phyloP scores from a whole-genome alignment of 2,113 vertebrate species.

The Takifugu bimaculatus region DNA sequence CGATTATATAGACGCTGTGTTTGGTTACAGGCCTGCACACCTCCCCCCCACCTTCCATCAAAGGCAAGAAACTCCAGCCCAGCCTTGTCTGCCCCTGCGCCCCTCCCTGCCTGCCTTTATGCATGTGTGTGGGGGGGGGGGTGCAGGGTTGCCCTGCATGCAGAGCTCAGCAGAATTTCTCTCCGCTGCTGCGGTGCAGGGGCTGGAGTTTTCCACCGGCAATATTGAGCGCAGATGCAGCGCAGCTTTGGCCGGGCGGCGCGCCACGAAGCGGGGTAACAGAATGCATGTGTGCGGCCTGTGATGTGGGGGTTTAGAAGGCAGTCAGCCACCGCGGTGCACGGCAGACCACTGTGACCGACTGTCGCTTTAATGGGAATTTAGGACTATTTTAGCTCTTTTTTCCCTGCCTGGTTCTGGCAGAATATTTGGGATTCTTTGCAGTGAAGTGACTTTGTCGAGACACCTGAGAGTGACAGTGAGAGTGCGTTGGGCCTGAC shows the following conservation, averaged over 20 bases:
- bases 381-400: background rate
- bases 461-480: too few relatives aligned
- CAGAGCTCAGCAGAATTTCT: conserved; percentile 67
- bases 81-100: conserved; percentile 15
- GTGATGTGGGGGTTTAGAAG: conserved; percentile 26
- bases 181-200: conserved; percentile 39
- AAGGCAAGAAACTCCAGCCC: conserved; percentile 58
- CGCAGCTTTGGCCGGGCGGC: conserved; percentile 14
- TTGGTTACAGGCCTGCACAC: conserved; percentile 60
- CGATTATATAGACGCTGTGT: conserved; percentile 49
- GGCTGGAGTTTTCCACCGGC: conserved; percentile 65
- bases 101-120: background rate
- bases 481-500: too few relatives aligned
- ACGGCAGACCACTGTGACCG: too few relatives aligned
- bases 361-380: too few relatives aligned
- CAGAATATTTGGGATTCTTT: background rate
- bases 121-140: conserved; percentile 16
- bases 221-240: conserved; percentile 31
- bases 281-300: conserved; percentile 17
- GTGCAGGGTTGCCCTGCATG: conserved; percentile 41
- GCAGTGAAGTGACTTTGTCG: too few relatives aligned
- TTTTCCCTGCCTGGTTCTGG: background rate
- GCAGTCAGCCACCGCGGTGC: conserved; percentile 7
- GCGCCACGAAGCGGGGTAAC: conserved; percentile 7
- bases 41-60: conserved; percentile 38